Evolutionary conservation across 2,113 vertebrate species (phyloP).

Genomic region (Fregata magnificens): DNA sequence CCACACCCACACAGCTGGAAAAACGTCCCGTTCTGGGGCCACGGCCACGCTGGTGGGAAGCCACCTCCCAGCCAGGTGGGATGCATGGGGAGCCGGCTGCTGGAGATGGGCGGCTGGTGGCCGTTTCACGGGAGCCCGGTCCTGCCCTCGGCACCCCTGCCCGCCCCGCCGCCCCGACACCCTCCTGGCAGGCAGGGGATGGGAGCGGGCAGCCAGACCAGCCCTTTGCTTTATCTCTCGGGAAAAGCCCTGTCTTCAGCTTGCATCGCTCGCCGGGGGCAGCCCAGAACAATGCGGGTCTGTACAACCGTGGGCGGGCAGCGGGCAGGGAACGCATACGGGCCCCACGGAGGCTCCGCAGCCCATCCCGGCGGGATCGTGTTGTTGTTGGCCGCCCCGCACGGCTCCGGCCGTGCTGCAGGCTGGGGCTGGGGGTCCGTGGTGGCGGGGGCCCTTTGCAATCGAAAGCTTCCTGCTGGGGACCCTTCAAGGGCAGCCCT

Average conservation of each 20-base stretch:
- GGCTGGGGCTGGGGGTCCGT: neutral
- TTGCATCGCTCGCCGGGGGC: neutral
- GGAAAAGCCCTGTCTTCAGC: neutral
- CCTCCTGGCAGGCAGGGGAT: neutral
- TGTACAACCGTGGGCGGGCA: neutral
- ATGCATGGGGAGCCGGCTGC: neutral
- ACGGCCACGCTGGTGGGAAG: neutral
- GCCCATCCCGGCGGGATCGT: neutral
- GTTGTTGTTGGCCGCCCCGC: slow-evolving; percentile 46
- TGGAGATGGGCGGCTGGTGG: neutral
- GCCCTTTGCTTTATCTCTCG: neutral
- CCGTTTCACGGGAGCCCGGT: fast-evolving
- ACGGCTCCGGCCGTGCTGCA: neutral
- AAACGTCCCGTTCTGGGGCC: neutral
- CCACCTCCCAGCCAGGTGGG: neutral
- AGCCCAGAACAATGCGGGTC: neutral
- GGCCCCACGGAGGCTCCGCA: neutral
- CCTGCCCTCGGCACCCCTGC: neutral
- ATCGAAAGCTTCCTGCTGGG: slow-evolving; percentile 63
- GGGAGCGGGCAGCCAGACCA: neutral
- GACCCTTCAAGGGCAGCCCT: slow-evolving; percentile 70
- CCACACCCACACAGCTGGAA: neutral
- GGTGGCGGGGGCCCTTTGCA: neutral
- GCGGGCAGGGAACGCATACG: neutral
- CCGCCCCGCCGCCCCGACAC: neutral